Base-by-base conservation (phyloP, 2,797 vertebrate genomes). In the Chaenodraco wilsoni region DNA sequence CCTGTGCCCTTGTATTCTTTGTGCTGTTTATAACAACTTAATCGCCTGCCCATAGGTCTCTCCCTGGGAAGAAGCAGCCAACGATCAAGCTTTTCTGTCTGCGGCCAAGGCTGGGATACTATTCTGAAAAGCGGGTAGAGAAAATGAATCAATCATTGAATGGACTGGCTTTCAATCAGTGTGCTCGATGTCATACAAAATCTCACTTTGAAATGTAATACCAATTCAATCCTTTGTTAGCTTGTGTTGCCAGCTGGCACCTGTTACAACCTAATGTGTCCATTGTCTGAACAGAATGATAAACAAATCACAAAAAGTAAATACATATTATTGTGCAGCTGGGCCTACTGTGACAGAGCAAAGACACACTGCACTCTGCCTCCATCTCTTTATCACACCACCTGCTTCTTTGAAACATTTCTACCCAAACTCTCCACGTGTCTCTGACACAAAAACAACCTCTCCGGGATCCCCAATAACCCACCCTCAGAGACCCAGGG, bases 401-500 rank as follows among this genome's bases (percentile, higher is more conserved):
- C 50, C 52, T 68, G 58, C 59, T 62, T 79, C 58, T 77, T 69
- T 62, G 33, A 73, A 74, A 72, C 57, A 55, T 81, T 77, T 87
- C 75, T 68, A 73, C 61, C 65, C 69, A 52, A 77, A 71, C 69
- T 33, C 71, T 65, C 60, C 63, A 16, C 72, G 72, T 74, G 72
- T 81, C 76, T 84, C 51, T 11, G 77, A 86, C 63, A 89, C 69
- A 84, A 58, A 88, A 85, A 87, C 69, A 78, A 85, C 74, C 81
- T 78, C 83, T 73, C 69, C 3, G 52, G 80, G 84, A 88, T 90
- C 88, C 89, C 86, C 74, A 43, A 72, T 71, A 81, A 84, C 79
- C 80, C 81, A 57, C 79, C 83, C 81, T 78, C 45, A 74, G 74
- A 83, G 84, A 88, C 94, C 93, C 92, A 84, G 71, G 93, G 91